Evolutionary conservation across 2,113 vertebrate genomes (phyloP).

Genomic region (Elephas maximus): DNA sequence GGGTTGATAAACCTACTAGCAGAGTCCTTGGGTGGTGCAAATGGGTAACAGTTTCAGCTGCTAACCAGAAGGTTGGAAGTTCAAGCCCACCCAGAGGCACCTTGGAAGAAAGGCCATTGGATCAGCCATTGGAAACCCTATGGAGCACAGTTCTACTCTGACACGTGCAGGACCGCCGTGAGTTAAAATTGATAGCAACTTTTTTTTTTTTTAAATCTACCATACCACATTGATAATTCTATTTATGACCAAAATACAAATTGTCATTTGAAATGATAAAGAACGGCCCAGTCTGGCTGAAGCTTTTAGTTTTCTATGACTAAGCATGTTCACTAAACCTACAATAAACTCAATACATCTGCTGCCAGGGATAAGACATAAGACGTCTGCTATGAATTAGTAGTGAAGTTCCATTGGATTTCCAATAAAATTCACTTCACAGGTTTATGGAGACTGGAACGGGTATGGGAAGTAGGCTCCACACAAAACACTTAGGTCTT

Average conservation of each 20-base stretch:
- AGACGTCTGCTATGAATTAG: constrained; percentile 82
- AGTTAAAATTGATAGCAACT: background rate
- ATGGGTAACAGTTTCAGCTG: background rate
- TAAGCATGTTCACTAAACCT: constrained; percentile 79
- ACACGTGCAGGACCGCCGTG: background rate
- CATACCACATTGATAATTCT: constrained; percentile 61
- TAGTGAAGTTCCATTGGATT: constrained; percentile 73
- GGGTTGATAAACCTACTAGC: background rate
- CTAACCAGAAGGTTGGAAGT: background rate
- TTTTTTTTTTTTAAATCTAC: background rate
- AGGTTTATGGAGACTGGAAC: constrained; percentile 62
- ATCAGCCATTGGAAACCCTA: background rate
- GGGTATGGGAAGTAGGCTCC: constrained; percentile 64
- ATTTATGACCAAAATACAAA: constrained; percentile 58
- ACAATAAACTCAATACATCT: constrained; percentile 70
- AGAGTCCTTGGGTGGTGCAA: background rate
- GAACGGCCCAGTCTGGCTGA: constrained; percentile 60
- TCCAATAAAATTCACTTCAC: constrained; percentile 83
- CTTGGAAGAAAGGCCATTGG: background rate
- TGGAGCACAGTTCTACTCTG: background rate
- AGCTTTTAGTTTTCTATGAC: constrained; percentile 67
- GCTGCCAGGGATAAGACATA: constrained; percentile 76
- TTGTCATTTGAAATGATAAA: constrained; percentile 73
- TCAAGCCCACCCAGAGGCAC: background rate
- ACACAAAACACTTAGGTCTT: constrained; percentile 65